Conservation (phyloP, 1,140 invertebrate species). For the Drosophila persimilis region DNA sequence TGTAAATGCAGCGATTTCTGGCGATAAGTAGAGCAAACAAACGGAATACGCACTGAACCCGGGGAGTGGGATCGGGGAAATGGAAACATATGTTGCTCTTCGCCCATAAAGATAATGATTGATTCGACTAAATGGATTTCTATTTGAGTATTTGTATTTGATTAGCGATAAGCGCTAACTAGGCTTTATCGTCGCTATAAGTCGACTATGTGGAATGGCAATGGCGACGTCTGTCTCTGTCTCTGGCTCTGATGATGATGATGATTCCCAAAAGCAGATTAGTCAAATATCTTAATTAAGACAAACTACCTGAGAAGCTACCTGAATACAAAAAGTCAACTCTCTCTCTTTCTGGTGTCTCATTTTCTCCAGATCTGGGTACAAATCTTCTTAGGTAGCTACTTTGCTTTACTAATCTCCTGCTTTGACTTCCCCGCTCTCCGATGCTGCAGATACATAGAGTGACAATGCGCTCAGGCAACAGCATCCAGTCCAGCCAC, state of each 20-base stretch:
- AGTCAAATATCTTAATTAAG: constrained; percentile 71
- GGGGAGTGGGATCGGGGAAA: constrained; percentile 27
- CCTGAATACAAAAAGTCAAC: constrained; percentile 46
- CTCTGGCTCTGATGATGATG: neutral
- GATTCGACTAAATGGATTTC: constrained; percentile 57
- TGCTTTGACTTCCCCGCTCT: constrained; percentile 16
- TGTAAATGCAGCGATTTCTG: constrained; percentile 57
- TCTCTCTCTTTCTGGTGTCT: constrained; percentile 4
- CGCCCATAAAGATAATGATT: constrained; percentile 73
- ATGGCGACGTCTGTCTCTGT: constrained; percentile 39
- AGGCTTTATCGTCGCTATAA: constrained; percentile 33
- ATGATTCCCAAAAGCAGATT: constrained; percentile 58
- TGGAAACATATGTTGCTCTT: constrained; percentile 58
- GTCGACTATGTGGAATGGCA: no score
- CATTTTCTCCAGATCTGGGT: constrained; percentile 7
- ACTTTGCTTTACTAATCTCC: constrained; percentile 33
- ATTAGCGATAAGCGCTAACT: constrained; percentile 73
- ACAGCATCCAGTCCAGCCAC: neutral
- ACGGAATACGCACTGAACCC: constrained; percentile 1
- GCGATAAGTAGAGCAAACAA: constrained; percentile 43
- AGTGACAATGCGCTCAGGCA: constrained; percentile 1
- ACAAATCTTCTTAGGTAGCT: constrained; percentile 1
- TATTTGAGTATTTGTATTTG: constrained; percentile 56
- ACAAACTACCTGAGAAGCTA: constrained; percentile 38
- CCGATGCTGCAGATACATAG: neutral